Percentiles rank a stretch among this genome's conserved stretches.
Conservation (phyloP, 2,113 vertebrate genomes). For the Petrocephalus microphthalmus region DNA sequence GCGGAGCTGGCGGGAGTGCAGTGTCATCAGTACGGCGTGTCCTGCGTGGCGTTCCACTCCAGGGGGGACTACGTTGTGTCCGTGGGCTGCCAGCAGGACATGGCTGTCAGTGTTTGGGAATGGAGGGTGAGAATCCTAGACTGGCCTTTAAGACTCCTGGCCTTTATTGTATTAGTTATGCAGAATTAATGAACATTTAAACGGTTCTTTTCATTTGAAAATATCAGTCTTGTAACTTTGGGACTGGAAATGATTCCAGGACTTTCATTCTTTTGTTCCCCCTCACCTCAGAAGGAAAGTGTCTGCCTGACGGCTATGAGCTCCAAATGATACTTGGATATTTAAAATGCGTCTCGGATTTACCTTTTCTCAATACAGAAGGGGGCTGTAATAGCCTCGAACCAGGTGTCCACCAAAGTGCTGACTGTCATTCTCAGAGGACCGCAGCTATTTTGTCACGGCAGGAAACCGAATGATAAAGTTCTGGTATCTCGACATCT, state of each 20-base stretch:
- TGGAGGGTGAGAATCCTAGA: background rate
- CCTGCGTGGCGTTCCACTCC: background rate
- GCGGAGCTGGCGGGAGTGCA: background rate
- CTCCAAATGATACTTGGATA: background rate
- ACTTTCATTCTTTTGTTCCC: background rate
- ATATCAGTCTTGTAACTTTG: background rate
- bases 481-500: slow-evolving; percentile 83
- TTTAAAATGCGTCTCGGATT: background rate
- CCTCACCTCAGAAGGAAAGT: background rate
- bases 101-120: background rate
- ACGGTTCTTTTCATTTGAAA: background rate
- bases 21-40: background rate
- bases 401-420: slow-evolving; percentile 84
- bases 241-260: background rate
- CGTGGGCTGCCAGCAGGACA: background rate
- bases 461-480: slow-evolving; percentile 78
- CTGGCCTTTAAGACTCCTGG: background rate
- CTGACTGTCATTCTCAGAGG: slow-evolving; percentile 76
- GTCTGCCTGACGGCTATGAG: background rate
- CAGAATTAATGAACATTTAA: background rate
- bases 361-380: slow-evolving; percentile 55
- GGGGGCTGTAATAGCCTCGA: slow-evolving; percentile 71
- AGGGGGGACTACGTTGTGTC: background rate
- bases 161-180: background rate
- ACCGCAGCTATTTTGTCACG: slow-evolving; percentile 82